A percentile compares a stretch with the other conserved stretches of the same genome.
Conservation (phyloP, 2,113 vertebrate genomes). For the Seriola dumerili region DNA sequence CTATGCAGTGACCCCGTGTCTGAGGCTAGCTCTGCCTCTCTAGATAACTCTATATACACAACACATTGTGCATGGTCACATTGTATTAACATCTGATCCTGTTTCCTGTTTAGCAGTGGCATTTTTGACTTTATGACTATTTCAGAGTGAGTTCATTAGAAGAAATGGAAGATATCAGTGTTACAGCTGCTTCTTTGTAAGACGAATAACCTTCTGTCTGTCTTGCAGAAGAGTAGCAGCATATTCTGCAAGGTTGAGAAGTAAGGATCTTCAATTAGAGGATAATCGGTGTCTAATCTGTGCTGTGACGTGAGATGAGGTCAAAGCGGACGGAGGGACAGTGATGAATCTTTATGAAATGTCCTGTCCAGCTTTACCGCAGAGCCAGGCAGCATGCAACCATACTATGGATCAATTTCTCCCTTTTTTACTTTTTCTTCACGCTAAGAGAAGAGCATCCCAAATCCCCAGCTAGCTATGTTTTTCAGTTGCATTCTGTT, state of each 20-base stretch:
- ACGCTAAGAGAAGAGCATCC: neutral
- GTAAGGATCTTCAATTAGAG: conserved; percentile 81
- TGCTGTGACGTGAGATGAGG: conserved; percentile 82
- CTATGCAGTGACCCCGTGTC: conserved; percentile 65
- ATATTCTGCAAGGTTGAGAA: conserved; percentile 80
- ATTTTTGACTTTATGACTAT: conserved; percentile 21
- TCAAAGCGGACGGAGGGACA: conserved; percentile 81
- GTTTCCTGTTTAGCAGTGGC: conserved; percentile 15
- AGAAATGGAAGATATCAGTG: conserved; percentile 25
- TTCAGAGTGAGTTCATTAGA: conserved; percentile 25
- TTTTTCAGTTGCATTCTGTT: conserved; percentile 21
- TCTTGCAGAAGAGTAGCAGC: conserved; percentile 53
- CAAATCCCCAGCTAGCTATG: neutral
- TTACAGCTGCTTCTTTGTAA: conserved; percentile 28
- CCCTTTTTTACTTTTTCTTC: conserved; percentile 26
- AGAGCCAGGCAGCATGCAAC: conserved; percentile 65
- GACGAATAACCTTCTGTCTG: conserved; percentile 55
- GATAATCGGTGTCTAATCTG: conserved; percentile 83
- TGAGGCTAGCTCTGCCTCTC: conserved; percentile 52
- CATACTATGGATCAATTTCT: conserved; percentile 45
- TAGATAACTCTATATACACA: conserved; percentile 60
- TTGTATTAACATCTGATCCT: conserved; percentile 21
- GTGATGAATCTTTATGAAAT: conserved; percentile 83
- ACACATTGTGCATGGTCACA: conserved; percentile 44
- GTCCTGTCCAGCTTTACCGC: conserved; percentile 73